Evolutionary conservation across 2,113 vertebrate genomes (phyloP).

Genomic region (Vulpes ferrilata): DNA sequence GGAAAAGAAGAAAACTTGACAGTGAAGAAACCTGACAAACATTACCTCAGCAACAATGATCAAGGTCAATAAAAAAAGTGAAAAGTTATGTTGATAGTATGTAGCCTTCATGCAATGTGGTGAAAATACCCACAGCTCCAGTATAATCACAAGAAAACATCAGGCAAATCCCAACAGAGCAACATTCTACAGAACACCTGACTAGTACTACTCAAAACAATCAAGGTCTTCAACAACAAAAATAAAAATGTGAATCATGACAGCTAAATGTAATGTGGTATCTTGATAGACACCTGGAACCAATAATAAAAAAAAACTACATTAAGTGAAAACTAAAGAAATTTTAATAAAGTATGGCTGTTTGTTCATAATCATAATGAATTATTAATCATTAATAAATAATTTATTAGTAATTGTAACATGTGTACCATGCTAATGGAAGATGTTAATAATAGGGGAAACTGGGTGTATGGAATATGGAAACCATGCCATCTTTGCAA

Average conservation of each 20-base stretch:
- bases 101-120: not conserved
- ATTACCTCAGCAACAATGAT: not conserved
- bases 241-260: not conserved
- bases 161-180: not conserved
- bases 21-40: not conserved
- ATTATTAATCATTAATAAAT: not conserved
- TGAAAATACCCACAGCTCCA: not conserved
- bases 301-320: too few species aligned
- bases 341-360: not conserved
- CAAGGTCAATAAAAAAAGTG: not conserved
- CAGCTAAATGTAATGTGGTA: not conserved
- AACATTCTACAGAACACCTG: not conserved
- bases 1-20: not conserved
- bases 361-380: constrained; percentile 40
- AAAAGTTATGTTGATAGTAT: not conserved
- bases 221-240: not conserved
- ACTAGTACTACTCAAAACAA: not conserved
- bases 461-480: not conserved
- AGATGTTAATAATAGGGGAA: constrained; percentile 4
- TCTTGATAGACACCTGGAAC: not conserved
- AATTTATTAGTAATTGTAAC: not conserved
- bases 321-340: not conserved
- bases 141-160: not conserved
- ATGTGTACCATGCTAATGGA: not conserved
- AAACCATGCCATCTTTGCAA: not conserved